Evolutionary conservation across 2,113 vertebrate species (phyloP), one percentile per base, ranked within the genome.

Genomic region (Daphoenositta chrysoptera): DNA sequence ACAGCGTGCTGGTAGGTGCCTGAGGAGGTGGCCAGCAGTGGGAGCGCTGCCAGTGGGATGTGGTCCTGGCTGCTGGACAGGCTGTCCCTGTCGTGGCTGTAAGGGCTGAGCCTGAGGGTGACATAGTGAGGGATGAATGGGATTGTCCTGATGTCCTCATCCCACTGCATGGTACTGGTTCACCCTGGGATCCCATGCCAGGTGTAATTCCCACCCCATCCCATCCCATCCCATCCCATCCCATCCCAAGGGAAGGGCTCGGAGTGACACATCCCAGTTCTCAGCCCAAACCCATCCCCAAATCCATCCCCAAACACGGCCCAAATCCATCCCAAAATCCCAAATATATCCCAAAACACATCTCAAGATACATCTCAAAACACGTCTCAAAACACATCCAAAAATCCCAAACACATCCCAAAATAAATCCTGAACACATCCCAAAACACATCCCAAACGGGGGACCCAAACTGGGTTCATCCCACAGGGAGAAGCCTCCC

Each of bases 21-120:
- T 1, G 97, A 98, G 4, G 98, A 98, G 27, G 98, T 98, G 95
- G 98, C 98, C 94, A 98, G 94, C 28, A 98, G 96, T 0, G 98
- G 98, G 68, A 98, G 95, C 9, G 98, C 98, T 0, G 98, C 98
- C 95, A 98, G 93, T 0, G 98, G 98, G 54, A 98, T 98, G 96
- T 98, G 98, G 84, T 98, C 98, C 92, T 98, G 98, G 91, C 97
- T 98, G 96, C 98, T 98, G 65, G 97, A 98, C 48, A 98, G 89
- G 76, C 98, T 97, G 87, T 98, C 98, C 2, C 97, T 95, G 13
- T 98, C 98, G 0, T 98, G 98, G 77, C 98, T 98, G 95, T 98
- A 98, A 54, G 98, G 98, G 76, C 98, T 98, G 88, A 98, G 96
- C 94, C 98, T 98, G 81, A 54, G 57, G 31, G 33, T 20, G 54